Percentiles rank a stretch among this genome's conserved stretches.
These are phyloP conservation scores for Sarotherodon lohbergeri DNA, from an alignment of 2,113 vertebrate genomes.

Conservation along the genomic window DNA sequence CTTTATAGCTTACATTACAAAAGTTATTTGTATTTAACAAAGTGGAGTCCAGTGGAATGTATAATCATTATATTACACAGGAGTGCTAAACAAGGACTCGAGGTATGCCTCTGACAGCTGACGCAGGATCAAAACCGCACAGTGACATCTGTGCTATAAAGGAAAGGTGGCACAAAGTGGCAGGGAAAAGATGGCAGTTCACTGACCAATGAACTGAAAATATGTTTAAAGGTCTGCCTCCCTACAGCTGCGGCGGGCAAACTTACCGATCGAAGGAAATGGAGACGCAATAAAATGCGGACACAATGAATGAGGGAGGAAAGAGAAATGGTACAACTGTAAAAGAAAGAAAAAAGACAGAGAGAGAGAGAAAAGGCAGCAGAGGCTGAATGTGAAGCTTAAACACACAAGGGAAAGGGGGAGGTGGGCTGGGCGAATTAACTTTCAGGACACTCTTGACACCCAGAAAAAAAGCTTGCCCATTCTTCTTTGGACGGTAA, in stretches of 20 bases:
- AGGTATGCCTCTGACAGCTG: background rate
- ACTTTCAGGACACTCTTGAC: conserved; percentile 79
- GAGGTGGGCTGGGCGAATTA: conserved; percentile 67
- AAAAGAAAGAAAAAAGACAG: background rate
- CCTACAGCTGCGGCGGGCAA: background rate
- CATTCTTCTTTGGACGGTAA: no score
- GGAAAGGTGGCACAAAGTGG: background rate
- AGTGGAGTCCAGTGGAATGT: background rate
- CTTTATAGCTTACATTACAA: background rate
- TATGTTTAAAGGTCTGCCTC: background rate
- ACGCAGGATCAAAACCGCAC: background rate
- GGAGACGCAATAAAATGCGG: background rate
- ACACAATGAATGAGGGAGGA: background rate
- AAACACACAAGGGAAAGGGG: conserved; percentile 58
- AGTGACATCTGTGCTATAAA: background rate
- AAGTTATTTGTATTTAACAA: background rate
- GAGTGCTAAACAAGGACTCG: background rate
- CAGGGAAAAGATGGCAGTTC: background rate
- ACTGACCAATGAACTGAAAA: background rate
- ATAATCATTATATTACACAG: background rate
- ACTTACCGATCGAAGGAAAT: background rate
- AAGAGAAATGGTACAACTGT: background rate
- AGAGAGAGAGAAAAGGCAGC: background rate
- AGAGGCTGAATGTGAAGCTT: conserved; percentile 43
- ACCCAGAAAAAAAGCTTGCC: no score